Conservation (phyloP, 2,888 invertebrate genomes). For the Folsomia candida region DNA sequence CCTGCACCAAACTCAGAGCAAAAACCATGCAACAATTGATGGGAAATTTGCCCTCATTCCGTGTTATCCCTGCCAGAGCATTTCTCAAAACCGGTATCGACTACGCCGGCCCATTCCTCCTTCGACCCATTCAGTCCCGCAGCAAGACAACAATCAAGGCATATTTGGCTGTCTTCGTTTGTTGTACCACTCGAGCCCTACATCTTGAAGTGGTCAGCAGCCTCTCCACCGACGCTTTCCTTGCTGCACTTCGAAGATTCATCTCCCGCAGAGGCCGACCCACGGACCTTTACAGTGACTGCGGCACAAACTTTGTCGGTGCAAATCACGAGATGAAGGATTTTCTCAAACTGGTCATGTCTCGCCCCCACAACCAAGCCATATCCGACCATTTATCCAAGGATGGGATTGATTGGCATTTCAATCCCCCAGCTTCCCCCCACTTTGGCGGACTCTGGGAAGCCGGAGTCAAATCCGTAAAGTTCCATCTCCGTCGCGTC, state of each 20-base stretch:
- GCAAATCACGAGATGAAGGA: too few species aligned
- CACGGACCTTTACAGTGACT: too few species aligned
- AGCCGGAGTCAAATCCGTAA: slow-evolving; percentile 52
- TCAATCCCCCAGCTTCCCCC: slow-evolving; percentile 52
- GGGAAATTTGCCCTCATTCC: too few species aligned
- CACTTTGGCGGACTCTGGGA: slow-evolving; percentile 53
- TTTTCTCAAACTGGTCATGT: too few species aligned
- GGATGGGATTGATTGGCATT: slow-evolving; percentile 52
- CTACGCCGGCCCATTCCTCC: slow-evolving; percentile 2
- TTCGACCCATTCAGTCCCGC: not conserved
- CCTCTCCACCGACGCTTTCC: not conserved
- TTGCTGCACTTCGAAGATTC: not conserved
- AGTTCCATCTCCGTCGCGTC: slow-evolving; percentile 51
- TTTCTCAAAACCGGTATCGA: slow-evolving; percentile 4
- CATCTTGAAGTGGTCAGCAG: not conserved
- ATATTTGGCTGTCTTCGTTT: not conserved
- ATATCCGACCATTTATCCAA: too few species aligned
- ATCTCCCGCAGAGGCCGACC: not conserved
- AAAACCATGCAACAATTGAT: not conserved
- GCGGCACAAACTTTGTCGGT: too few species aligned
- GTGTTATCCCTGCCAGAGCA: not conserved
- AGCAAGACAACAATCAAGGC: not conserved
- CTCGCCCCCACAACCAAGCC: too few species aligned
- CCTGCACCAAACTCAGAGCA: not conserved
- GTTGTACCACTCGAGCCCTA: too few species aligned